A percentile compares a stretch with the other conserved stretches of the same genome.
phyloP scores from a whole-genome alignment of 2,797 vertebrate species.

The Epinephelus malabaricus region DNA sequence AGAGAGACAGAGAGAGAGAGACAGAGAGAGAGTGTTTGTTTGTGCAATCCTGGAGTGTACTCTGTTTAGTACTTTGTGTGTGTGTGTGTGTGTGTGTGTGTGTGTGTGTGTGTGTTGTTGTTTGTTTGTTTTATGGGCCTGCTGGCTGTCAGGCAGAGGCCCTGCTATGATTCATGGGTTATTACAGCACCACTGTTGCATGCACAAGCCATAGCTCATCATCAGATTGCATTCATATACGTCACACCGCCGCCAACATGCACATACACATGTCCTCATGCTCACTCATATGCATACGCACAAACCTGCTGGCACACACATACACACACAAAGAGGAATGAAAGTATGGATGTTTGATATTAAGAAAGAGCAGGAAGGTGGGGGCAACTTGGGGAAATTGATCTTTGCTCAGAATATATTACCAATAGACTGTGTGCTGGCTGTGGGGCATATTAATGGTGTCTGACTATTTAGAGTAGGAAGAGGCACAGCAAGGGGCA shows the following conservation, averaged over 20 bases:
- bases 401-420: conserved; percentile 72
- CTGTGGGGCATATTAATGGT: conserved; percentile 72
- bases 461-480: conserved; percentile 61
- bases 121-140: conserved; percentile 70
- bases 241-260: conserved; percentile 55
- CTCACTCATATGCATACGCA: conserved; percentile 18
- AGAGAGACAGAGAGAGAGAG: too few relatives aligned
- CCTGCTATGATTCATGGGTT: conserved; percentile 80
- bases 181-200: conserved; percentile 76
- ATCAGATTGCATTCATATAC: conserved; percentile 79
- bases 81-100: too few relatives aligned
- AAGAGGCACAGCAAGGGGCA: conserved; percentile 59
- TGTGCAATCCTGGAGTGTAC: background rate
- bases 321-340: conserved; percentile 18
- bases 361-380: conserved; percentile 53
- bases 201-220: conserved; percentile 78
- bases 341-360: conserved; percentile 35
- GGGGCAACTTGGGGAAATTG: conserved; percentile 61
- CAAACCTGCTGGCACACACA: background rate
- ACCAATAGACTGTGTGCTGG: conserved; percentile 46
- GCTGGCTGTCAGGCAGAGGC: conserved; percentile 70
- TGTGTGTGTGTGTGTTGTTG: conserved; percentile 22
- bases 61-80: background rate
- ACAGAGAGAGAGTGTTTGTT: background rate
- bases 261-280: conserved; percentile 45